Base-by-base conservation (phyloP, 2,113 vertebrate genomes). In the Nansenia antarctica region DNA sequence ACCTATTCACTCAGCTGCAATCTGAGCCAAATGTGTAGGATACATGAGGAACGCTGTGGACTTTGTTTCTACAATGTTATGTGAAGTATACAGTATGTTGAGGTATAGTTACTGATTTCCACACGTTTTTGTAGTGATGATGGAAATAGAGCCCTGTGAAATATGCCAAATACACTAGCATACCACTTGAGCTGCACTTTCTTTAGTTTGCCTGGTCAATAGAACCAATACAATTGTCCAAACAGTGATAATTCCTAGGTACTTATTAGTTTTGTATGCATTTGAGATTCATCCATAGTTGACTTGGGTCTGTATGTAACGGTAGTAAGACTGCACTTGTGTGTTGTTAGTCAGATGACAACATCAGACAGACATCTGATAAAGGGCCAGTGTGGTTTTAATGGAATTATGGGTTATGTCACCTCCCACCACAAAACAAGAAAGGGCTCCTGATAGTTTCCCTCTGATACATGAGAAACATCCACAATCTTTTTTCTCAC, bases 351-450 rank as follows among this genome's bases (percentile, higher is more conserved):
- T 0, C 45, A 47, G 14, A 47, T n/a, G 18, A 7, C 6, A 8
- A n/a, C 3, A 15, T 42, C 37, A 42, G 37, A 4, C 11, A 42
- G 37, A 42, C 18, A n/a, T 47, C n/a, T 47, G 45, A 5, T 47
- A 84, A 85, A 87, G 81, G 84, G 69, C 69, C 72, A 67, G 52
- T 88, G 89, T 83, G 91, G 88, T 90, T 83, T 62, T 49, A 79
- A 74, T 86, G 86, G 87, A 91, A 88, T 88, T 91, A 90, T 88
- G 88, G 89, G 88, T 90, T 86, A 83, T 84, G 86, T 91, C 88
- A 91, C 87, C 81, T 86, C 85, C 85, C 62, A 78, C 88, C 88
- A 75, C 85, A 84, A 72, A 88, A 86, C 77, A 80, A 75, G 78
- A 87, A 64, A 59, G 63, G 84, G 79, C 81, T 79, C 72, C 78